Conservation (phyloP, 2,888 invertebrate species). For the Sicus ferrugineus region DNA sequence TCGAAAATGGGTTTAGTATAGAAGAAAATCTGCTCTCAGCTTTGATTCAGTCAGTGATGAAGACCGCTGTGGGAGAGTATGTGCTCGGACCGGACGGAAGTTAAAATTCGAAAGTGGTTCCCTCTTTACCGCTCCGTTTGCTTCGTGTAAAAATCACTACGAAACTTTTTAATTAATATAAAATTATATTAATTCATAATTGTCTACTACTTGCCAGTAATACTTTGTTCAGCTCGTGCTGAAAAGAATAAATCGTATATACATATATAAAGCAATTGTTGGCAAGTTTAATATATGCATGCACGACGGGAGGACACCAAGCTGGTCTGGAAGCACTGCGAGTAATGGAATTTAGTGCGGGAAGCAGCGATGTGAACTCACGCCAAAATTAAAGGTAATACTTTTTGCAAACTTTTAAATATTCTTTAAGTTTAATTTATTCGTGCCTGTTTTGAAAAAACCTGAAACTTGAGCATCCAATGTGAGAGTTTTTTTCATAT, state of each 20-base stretch:
- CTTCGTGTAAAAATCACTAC: background rate
- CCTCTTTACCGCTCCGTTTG: background rate
- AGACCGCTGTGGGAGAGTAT: slow-evolving; percentile 1
- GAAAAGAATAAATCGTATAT: background rate
- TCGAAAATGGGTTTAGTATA: background rate
- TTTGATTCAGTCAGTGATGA: slow-evolving; percentile 10
- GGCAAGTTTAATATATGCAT: no score
- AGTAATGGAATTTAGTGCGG: background rate
- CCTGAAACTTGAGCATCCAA: background rate
- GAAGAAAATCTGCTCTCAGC: slow-evolving; percentile 1
- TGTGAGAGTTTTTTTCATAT: background rate
- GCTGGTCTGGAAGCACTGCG: background rate
- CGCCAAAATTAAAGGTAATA: background rate
- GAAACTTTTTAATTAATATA: background rate
- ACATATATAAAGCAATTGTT: no score
- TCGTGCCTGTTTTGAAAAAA: background rate
- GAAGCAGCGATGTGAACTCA: background rate
- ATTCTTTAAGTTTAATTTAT: no score
- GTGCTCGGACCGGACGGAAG: background rate
- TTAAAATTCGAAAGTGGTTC: background rate
- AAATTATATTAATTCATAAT: background rate
- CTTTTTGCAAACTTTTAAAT: background rate
- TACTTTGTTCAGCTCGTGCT: background rate
- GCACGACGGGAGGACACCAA: no score
- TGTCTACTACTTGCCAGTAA: background rate